phyloP scores from a whole-genome alignment of 2,797 vertebrate species.

The Fratercula arctica region DNA sequence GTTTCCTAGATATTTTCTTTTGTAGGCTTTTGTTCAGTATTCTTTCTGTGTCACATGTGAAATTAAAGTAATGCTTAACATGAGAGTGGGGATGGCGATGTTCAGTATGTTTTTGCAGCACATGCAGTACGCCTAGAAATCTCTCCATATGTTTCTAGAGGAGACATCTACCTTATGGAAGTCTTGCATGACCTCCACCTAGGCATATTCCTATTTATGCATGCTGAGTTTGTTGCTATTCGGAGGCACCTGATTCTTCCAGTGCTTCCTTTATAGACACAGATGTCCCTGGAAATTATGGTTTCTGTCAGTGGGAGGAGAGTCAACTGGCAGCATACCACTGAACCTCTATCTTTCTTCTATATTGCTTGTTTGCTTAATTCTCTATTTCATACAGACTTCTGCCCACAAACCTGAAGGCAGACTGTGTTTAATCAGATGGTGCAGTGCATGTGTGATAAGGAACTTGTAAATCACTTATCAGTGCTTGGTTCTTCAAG shows the following conservation, averaged over 20 bases:
- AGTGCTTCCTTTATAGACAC: not conserved
- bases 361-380: not conserved
- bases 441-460: not conserved
- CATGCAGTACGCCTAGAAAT: not conserved
- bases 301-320: not conserved
- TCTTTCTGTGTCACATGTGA: not conserved
- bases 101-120: not conserved
- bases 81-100: accelerated
- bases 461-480: not conserved
- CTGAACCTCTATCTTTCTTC: not conserved
- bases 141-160: not conserved
- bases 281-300: not conserved
- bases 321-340: not conserved
- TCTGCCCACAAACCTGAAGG: not conserved
- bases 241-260: not conserved
- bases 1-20: not conserved
- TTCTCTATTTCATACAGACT: not conserved
- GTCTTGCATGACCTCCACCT: not conserved
- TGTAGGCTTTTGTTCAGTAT: not conserved
- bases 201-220: not conserved
- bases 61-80: not conserved
- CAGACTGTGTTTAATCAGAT: not conserved
- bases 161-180: not conserved
- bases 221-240: not conserved
- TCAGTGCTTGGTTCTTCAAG: not conserved